Evolutionary conservation across 2,797 vertebrate species (phyloP).

Genomic region (Salarias fasciatus): DNA sequence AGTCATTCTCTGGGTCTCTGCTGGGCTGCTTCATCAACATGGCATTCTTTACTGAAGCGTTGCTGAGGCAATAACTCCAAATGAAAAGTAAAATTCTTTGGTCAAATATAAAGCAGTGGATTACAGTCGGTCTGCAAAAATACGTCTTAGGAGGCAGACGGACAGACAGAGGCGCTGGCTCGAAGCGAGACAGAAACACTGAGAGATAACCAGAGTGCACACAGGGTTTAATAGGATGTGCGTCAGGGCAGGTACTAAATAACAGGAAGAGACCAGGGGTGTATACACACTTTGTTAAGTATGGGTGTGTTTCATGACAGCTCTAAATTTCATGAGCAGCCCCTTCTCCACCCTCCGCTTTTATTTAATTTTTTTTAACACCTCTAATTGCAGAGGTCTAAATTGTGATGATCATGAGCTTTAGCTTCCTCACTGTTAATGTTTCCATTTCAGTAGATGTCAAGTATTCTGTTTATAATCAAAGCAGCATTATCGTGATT

Average conservation of each 20-base stretch:
- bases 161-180: conserved; percentile 21
- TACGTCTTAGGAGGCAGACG: conserved; percentile 13
- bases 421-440: neutral
- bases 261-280: conserved; percentile 85
- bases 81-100: neutral
- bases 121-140: neutral
- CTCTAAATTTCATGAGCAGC: conserved; percentile 47
- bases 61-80: neutral
- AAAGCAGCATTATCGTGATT: neutral
- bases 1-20: conserved; percentile 56
- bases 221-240: conserved; percentile 82
- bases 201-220: conserved; percentile 73
- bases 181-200: conserved; percentile 26
- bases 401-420: neutral
- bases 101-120: neutral
- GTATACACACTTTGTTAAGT: conserved; percentile 79
- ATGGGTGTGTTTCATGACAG: conserved; percentile 77
- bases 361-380: neutral
- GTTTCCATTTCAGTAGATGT: conserved; percentile 9
- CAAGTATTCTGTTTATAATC: neutral
- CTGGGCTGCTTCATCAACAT: conserved; percentile 60
- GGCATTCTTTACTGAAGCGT: conserved; percentile 35
- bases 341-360: conserved; percentile 17
- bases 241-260: conserved; percentile 87
- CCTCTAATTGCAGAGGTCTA: neutral